Evolutionary conservation across 2,113 vertebrate species (phyloP).

Genomic region (Thalassoma bifasciatum): DNA sequence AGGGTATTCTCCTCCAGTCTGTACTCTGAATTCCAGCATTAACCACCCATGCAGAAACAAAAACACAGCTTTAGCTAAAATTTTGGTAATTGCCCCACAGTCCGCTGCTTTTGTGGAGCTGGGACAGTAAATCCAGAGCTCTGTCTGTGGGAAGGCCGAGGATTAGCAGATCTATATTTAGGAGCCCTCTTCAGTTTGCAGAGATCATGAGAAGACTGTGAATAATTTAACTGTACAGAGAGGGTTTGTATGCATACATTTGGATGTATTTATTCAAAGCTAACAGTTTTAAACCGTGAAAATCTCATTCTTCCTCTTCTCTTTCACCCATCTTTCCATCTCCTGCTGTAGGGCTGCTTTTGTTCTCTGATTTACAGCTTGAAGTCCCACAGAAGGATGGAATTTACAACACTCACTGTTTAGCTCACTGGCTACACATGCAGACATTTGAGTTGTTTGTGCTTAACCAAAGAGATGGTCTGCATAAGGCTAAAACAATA

Average conservation of each 20-base stretch:
- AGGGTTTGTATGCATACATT: neutral
- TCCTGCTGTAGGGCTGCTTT: neutral
- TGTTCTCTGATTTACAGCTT: constrained; percentile 8
- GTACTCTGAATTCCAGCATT: constrained; percentile 17
- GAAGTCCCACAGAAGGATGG: constrained; percentile 1
- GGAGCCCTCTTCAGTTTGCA: constrained; percentile 21
- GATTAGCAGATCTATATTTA: constrained; percentile 68
- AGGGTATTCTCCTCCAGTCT: constrained; percentile 24
- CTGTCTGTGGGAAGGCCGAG: constrained; percentile 25
- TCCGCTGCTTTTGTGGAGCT: constrained; percentile 51
- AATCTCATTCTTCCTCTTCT: neutral
- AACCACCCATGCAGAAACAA: constrained; percentile 54
- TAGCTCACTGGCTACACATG: neutral
- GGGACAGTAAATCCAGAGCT: constrained; percentile 53
- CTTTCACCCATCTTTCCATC: neutral
- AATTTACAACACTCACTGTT: neutral
- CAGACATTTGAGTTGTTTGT: neutral
- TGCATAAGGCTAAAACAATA: neutral
- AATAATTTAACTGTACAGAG: constrained; percentile 18
- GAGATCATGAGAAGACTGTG: constrained; percentile 31
- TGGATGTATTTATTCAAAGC: constrained; percentile 16
- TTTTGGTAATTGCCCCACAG: constrained; percentile 63
- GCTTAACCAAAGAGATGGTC: neutral
- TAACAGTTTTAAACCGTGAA: neutral
- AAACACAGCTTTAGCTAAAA: constrained; percentile 58